These are phyloP conservation scores for Heliconius aoede DNA, from an alignment of 2,888 invertebrate species.

Conservation along the genomic window DNA sequence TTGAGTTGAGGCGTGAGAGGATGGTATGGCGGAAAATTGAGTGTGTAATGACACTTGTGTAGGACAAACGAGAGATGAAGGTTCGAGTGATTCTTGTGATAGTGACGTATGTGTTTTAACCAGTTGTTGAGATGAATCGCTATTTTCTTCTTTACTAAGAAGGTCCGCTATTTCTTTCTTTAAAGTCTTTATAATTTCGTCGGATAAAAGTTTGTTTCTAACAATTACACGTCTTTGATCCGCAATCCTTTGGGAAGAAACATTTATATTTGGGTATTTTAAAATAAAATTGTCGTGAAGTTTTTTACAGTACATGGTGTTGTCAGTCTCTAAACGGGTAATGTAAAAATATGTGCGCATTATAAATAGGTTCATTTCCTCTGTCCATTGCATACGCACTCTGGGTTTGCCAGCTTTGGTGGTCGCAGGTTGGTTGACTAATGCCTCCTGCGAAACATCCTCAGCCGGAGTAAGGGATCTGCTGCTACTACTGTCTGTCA, in stretches of 20 bases:
- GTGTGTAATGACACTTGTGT: no score
- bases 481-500: no score
- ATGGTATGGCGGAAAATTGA: no score
- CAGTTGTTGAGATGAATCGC: no score
- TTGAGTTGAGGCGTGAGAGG: no score
- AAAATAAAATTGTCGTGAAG: not conserved
- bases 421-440: not conserved
- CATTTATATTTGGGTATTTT: not conserved
- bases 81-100: no score
- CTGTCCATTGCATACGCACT: not conserved
- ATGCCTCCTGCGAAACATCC: constrained; percentile 6
- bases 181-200: no score
- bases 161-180: no score
- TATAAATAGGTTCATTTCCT: not conserved
- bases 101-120: no score
- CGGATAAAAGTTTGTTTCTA: not conserved
- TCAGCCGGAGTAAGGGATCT: no score
- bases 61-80: no score
- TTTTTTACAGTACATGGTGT: constrained; percentile 7
- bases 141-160: no score
- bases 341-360: not conserved
- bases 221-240: constrained; percentile 3
- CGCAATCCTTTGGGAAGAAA: not conserved
- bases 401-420: not conserved
- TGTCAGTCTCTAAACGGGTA: not conserved